phyloP scores from a whole-genome alignment of 2,113 vertebrate genomes.

The Scophthalmus maximus region DNA sequence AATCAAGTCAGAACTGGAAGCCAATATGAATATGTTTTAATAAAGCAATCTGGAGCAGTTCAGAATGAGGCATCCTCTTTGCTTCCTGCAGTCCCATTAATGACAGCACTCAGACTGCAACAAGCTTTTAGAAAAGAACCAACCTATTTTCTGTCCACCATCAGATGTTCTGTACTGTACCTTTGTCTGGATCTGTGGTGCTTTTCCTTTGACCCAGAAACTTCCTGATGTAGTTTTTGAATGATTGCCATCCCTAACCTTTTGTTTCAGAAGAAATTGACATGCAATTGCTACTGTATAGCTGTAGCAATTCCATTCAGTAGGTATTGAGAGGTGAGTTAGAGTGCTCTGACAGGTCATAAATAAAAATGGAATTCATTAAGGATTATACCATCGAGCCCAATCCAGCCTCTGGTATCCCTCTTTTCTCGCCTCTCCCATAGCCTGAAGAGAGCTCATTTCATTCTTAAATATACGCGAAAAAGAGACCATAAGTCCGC shows the following conservation, averaged over 20 bases:
- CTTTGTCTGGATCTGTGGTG: conserved; percentile 28
- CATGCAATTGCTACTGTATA: conserved; percentile 68
- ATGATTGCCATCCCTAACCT: conserved; percentile 70
- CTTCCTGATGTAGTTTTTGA: conserved; percentile 62
- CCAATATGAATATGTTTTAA: conserved; percentile 78
- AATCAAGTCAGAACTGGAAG: conserved; percentile 67
- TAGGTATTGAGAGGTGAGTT: conserved; percentile 68
- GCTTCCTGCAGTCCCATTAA: conserved; percentile 49
- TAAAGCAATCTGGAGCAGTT: conserved; percentile 67
- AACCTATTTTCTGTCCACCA: conserved; percentile 56
- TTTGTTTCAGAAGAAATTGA: conserved; percentile 75
- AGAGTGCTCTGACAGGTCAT: conserved; percentile 74
- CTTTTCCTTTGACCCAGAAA: conserved; percentile 56
- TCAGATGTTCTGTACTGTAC: too few species aligned
- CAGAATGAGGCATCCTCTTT: conserved; percentile 45
- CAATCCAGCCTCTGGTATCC: conserved; percentile 58
- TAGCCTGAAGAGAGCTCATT: conserved; percentile 76
- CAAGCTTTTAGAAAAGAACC: conserved; percentile 31
- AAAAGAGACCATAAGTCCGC: conserved; percentile 72
- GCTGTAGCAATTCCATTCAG: conserved; percentile 62
- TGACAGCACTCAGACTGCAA: conserved; percentile 38
- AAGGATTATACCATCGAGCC: conserved; percentile 71
- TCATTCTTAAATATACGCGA: conserved; percentile 73
- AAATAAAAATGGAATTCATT: conserved; percentile 81
- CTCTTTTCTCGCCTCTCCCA: conserved; percentile 65